These are phyloP conservation scores for Diplosoma virens DNA, from an alignment of 23 tunicate species.

Conservation along the genomic window DNA sequence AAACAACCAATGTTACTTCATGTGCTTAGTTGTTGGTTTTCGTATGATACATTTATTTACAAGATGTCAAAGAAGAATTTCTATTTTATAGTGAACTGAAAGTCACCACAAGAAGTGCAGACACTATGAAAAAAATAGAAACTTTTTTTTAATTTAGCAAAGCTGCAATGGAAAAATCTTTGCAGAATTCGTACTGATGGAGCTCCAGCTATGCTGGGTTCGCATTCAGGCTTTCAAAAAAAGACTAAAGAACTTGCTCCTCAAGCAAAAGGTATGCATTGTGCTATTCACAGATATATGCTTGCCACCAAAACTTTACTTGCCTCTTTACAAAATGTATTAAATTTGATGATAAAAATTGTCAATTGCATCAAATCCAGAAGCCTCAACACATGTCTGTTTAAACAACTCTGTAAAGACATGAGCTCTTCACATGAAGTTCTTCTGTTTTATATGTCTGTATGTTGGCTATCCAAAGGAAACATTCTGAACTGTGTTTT, in stretches of 20 bases:
- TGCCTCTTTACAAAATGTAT: conserved; percentile 18
- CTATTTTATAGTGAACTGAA: neutral
- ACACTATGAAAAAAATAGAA: neutral
- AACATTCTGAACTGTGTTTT: conserved; percentile 34
- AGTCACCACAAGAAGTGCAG: neutral
- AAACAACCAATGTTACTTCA: conserved; percentile 37
- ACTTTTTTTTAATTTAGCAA: conserved; percentile 10
- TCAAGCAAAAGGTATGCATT: too few species aligned
- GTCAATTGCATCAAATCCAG: conserved; percentile 32
- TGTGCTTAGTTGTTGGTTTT: conserved; percentile 20
- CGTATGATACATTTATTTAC: neutral
- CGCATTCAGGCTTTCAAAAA: conserved; percentile 34
- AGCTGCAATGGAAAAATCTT: conserved; percentile 38
- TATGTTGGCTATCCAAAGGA: conserved; percentile 51
- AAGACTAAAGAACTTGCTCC: conserved; percentile 18
- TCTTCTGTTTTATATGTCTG: conserved; percentile 21
- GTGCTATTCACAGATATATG: too few species aligned
- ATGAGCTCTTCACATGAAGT: conserved; percentile 6
- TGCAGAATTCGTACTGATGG: conserved; percentile 51
- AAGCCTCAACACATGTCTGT: conserved; percentile 15
- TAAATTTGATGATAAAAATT: conserved; percentile 20
- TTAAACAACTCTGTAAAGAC: conserved; percentile 33
- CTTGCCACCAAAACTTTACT: conserved; percentile 25
- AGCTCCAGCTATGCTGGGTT: conserved; percentile 39
- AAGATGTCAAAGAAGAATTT: neutral